Evolutionary conservation across 2,797 vertebrate species (phyloP).

Genomic region (Miichthys miiuy): DNA sequence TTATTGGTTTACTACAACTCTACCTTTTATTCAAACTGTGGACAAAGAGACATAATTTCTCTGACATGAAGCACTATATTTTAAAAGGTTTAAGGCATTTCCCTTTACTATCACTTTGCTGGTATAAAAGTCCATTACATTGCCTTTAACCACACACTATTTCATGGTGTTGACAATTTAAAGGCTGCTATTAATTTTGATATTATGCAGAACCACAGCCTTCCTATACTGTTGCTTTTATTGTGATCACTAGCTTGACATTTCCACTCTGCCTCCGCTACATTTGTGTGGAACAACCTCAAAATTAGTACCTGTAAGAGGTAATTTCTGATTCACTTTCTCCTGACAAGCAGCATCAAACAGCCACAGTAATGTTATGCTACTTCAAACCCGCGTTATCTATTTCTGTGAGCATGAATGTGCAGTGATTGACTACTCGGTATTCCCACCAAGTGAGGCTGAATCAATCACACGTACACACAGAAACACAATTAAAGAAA

Average conservation of each 20-base stretch:
- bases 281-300: constrained; percentile 16
- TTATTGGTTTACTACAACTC: background rate
- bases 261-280: constrained; percentile 10
- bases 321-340: constrained; percentile 54
- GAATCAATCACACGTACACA: constrained; percentile 36
- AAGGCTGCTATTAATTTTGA: constrained; percentile 18
- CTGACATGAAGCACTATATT: background rate
- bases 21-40: background rate
- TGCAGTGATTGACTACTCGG: constrained; percentile 44
- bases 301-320: constrained; percentile 38
- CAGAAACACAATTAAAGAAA: constrained; percentile 58
- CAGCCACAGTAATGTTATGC: constrained; percentile 43
- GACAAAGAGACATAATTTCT: background rate
- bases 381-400: constrained; percentile 42
- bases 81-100: constrained; percentile 10
- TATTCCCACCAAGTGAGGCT: constrained; percentile 26
- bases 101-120: background rate
- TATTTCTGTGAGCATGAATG: constrained; percentile 45
- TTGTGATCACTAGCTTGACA: constrained; percentile 19
- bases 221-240: constrained; percentile 7
- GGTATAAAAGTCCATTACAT: background rate
- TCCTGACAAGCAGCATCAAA: constrained; percentile 50
- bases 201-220: constrained; percentile 5
- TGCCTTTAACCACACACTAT: background rate
- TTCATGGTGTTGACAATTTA: constrained; percentile 6